Evolutionary conservation across 2,888 invertebrate genomes (phyloP).

Genomic region (Drosophila kambysellisi): DNA sequence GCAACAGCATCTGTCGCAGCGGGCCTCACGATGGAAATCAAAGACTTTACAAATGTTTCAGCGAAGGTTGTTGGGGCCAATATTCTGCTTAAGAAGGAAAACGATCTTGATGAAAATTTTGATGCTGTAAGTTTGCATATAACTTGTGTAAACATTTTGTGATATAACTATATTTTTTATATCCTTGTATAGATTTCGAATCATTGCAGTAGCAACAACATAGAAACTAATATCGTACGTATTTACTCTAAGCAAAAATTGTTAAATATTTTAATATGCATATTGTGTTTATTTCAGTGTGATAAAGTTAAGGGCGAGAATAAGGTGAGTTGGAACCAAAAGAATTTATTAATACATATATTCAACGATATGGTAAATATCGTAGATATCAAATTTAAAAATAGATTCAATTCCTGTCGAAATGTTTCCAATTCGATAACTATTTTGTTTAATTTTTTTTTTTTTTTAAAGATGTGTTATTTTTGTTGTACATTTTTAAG

Average conservation of each 20-base stretch:
- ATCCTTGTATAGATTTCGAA: slow-evolving; percentile 92
- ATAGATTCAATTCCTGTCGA: neutral
- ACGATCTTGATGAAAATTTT: slow-evolving; percentile 88
- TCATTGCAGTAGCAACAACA: slow-evolving; percentile 96
- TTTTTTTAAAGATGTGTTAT: neutral
- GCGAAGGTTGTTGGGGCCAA: slow-evolving; percentile 54
- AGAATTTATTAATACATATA: neutral
- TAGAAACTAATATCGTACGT: slow-evolving; percentile 96
- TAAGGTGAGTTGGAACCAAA: slow-evolving; percentile 89
- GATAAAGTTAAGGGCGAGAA: slow-evolving; percentile 97
- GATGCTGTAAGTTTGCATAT: slow-evolving; percentile 90
- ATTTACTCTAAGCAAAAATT: neutral
- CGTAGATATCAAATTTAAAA: neutral
- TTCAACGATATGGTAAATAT: neutral
- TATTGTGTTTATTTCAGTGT: slow-evolving; percentile 91
- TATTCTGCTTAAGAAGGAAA: slow-evolving; percentile 56
- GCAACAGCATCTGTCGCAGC: slow-evolving; percentile 33
- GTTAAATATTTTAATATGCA: slow-evolving; percentile 2
- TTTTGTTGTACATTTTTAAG: neutral
- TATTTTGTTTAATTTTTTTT: neutral
- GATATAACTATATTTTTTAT: slow-evolving; percentile 36
- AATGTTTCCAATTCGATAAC: neutral
- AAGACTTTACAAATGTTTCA: slow-evolving; percentile 53
- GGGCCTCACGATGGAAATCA: slow-evolving; percentile 52
- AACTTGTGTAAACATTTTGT: neutral